phyloP scores from a whole-genome alignment of 2,113 vertebrate genomes.

The Ameiurus melas region DNA sequence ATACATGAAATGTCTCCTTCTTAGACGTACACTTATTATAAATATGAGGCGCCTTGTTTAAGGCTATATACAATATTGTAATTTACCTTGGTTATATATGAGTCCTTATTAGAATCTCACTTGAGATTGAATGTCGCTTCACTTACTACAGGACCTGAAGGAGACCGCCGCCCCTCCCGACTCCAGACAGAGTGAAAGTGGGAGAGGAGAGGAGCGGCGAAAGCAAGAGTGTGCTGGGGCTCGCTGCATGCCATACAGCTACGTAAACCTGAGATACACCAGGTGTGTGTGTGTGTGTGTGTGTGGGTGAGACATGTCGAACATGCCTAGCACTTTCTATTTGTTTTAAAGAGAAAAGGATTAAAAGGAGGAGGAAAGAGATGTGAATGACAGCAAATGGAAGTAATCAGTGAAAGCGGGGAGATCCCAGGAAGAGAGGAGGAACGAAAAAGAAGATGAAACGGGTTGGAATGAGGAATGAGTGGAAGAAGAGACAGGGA shows the following conservation, averaged over 20 bases:
- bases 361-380: too few species aligned
- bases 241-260: slow-evolving; percentile 52
- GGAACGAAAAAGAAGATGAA: not conserved
- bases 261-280: slow-evolving; percentile 52
- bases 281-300: not conserved
- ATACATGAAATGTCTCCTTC: too few species aligned
- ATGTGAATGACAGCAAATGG: not conserved
- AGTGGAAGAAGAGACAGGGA: not conserved
- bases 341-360: not conserved
- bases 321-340: too few species aligned
- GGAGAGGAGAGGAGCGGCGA: not conserved
- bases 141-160: slow-evolving; percentile 81
- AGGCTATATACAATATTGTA: not conserved
- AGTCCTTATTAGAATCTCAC: not conserved
- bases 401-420: not conserved
- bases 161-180: slow-evolving; percentile 91
- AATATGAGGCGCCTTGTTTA: too few species aligned
- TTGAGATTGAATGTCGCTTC: not conserved
- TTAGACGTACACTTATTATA: too few species aligned
- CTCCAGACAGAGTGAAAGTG: slow-evolving; percentile 82
- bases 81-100: not conserved
- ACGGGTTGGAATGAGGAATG: not conserved
- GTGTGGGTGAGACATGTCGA: too few species aligned
- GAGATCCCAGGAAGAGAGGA: not conserved
- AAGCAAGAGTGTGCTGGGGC: slow-evolving; percentile 25